Evolutionary conservation across 1,140 invertebrate genomes (phyloP), one percentile per base, ranked within the genome.

Genomic region (Ostrea denselamellosa): DNA sequence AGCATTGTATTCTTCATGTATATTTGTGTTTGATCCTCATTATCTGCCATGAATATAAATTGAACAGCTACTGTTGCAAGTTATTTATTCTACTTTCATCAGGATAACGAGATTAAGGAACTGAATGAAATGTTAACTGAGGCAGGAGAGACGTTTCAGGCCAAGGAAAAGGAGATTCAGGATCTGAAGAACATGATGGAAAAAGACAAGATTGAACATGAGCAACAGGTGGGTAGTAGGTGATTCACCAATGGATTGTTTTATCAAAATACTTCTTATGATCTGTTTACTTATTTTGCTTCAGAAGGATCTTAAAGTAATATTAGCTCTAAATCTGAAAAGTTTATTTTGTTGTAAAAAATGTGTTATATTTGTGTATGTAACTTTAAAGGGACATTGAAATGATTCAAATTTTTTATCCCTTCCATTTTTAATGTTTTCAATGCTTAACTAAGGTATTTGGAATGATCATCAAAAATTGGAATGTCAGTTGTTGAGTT

Each of bases 71-170:
- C 34, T 44, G 34, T 44, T 44, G 34, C 34, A 44, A 44, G 34
- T 83, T 52, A 44, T n/a, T n/a, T 82, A 44, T 9, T 12, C 12
- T 83, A 28, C 0, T 19, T 52, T 83, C 19, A 52, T 53, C 85
- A 93, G 92, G 91, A 91, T 54, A 71, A 62, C 81, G 91, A 92
- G 54, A 91, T 92, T 0, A 56, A 56, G 22, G 92, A 93, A 53
- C 86, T 93, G 51, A 93, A 92, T 86, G 92, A 93, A 34, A 93
- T 92, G 91, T 84, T 93, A 56, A 89, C 87, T 25, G 93, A 93
- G 68, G 93, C 93, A 44, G 93, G 92, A 5, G 92, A 93, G 56
- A 93, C 93, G n/a, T 93, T 93, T 65, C 81, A 91, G 53, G 85
- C 91, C 83, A 93, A 91, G 65, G 90, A 93, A 53, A 77, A 81